Base-by-base conservation (phyloP, 2,888 invertebrate species). In the Polydrusus pterygomalis region DNA sequence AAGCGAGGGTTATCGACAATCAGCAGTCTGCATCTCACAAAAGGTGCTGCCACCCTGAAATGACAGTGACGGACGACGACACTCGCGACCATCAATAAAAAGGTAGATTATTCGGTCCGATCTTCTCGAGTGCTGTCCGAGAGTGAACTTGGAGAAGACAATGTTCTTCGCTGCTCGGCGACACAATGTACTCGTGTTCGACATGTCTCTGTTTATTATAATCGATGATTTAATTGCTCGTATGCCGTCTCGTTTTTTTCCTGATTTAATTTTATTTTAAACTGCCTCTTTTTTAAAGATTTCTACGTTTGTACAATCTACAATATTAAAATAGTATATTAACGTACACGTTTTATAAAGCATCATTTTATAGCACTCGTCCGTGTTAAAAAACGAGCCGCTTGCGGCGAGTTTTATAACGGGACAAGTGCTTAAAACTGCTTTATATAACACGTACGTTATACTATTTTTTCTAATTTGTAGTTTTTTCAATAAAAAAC, bases 11-110 rank as follows among this genome's bases (percentile, higher is more conserved):
- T 74, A 79, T 77, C 75, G 77, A 72, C 79, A 82, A 82, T 83
- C 82, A 78, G 77, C 80, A 79, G 81, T 79, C 81, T 80, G 80
- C 77, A 81, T 82, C 82, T 81, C 79, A 75, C 75, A 75, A 70
- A 70, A 75, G 70, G 70, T 75, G 75, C 79, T 79, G 79, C 83
- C 83, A 81, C 83, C 83, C 82, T 78, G 81, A 77, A 68, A 77
- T 80, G 84, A 84, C 84, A 83, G 79, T 84, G 84, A 84, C 78
- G 79, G 80, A 84, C 83, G 82, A 78, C 81, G 78, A 79, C 78
- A 80, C 80, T 79, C 79, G 78, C 74, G 81, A 79, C 79, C 81
- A 80, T 82, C 82, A 83, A 83, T 83, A 83, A 83, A 83, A 83
- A 82, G 80, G 83, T 83, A 82, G 81, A 77, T 79, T 73, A 76